phyloP scores from a whole-genome alignment of 2,113 vertebrate species.

The Mobula hypostoma region DNA sequence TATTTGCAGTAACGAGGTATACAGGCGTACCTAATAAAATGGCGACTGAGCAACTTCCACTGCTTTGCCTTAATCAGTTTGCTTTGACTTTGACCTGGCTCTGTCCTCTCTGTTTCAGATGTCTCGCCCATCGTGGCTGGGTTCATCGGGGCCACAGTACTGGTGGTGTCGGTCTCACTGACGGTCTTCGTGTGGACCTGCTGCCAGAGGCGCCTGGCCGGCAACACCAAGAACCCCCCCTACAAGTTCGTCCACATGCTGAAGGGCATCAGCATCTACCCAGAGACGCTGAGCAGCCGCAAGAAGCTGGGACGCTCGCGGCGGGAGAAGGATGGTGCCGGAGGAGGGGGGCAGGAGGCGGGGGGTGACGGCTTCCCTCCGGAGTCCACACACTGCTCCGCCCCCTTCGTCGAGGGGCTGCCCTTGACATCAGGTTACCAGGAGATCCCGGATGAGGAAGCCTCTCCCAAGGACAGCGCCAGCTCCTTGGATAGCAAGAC shows the following conservation, averaged over 20 bases:
- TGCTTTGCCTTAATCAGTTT: too few relatives aligned
- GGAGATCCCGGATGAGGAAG: constrained; percentile 66
- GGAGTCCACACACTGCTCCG: constrained; percentile 65
- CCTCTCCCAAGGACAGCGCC: constrained; percentile 60
- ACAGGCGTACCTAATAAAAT: too few relatives aligned
- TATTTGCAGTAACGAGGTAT: too few relatives aligned
- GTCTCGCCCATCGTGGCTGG: constrained; percentile 89
- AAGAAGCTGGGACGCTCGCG: constrained; percentile 75
- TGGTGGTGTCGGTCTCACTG: constrained; percentile 78
- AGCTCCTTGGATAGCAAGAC: constrained; percentile 54
- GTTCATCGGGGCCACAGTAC: constrained; percentile 81
- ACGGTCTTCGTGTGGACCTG: constrained; percentile 95
- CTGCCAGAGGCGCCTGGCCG: constrained; percentile 87
- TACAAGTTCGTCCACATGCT: constrained; percentile 98
- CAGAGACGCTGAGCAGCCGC: constrained; percentile 82
- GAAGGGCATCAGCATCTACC: constrained; percentile 94
- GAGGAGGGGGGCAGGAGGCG: constrained; percentile 59
- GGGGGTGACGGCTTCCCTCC: constrained; percentile 65
- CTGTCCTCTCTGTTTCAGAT: constrained; percentile 52
- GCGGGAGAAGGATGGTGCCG: constrained; percentile 52
- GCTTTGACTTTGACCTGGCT: too few relatives aligned
- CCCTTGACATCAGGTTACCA: constrained; percentile 73
- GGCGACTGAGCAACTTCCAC: too few relatives aligned
- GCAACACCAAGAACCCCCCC: constrained; percentile 83
- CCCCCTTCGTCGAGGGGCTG: constrained; percentile 58